These are phyloP conservation scores for human DNA, from an alignment of 2,113 vertebrate species.

Conservation along the genomic window DNA sequence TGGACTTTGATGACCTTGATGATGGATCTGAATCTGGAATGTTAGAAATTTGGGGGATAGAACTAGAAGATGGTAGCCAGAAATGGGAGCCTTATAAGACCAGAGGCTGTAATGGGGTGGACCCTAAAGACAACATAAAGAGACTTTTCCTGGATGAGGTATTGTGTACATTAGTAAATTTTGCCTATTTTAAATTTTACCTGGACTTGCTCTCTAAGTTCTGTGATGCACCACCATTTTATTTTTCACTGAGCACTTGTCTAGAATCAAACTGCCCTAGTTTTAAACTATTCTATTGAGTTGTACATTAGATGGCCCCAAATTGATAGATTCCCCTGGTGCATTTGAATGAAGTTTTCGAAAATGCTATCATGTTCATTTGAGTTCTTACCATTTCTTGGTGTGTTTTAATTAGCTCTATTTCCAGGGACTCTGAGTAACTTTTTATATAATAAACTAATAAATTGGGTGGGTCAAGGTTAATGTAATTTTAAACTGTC, in stretches of 20 bases:
- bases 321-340: not conserved
- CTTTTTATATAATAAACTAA: slow-evolving; percentile 56
- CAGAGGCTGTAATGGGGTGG: accelerated
- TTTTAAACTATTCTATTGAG: not conserved
- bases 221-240: not conserved
- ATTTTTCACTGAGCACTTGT: slow-evolving; percentile 3
- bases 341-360: not conserved
- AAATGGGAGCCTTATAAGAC: not conserved
- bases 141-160: not conserved
- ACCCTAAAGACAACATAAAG: not conserved
- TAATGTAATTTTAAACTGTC: slow-evolving; percentile 58
- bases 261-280: not conserved
- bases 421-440: slow-evolving; percentile 21
- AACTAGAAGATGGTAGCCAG: not conserved
- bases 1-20: not conserved
- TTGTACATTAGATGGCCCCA: not conserved
- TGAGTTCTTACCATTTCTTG: slow-evolving; percentile 42
- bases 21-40: not conserved
- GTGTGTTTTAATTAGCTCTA: slow-evolving; percentile 58
- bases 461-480: slow-evolving; percentile 49
- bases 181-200: not conserved
- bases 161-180: not conserved
- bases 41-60: not conserved
- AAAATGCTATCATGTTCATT: slow-evolving; percentile 31
- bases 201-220: not conserved